A percentile compares a stretch with the other conserved stretches of the same genome.
Conservation (phyloP, 2,797 vertebrate genomes). For the Falco columbarius region DNA sequence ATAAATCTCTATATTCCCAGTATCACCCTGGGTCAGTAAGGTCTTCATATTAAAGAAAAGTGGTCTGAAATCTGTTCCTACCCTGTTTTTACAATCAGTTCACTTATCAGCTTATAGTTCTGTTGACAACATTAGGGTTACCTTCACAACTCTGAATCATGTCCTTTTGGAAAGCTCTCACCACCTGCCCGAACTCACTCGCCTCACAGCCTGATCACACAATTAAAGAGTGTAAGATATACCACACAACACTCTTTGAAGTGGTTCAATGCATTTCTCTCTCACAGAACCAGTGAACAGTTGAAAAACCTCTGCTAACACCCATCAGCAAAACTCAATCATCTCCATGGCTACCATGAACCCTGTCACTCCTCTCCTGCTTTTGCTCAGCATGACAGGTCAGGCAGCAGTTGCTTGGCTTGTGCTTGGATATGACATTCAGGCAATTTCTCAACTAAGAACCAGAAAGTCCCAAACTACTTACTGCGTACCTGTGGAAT, state of each 20-base stretch:
- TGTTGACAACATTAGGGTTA: accelerated
- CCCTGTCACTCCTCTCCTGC: background rate
- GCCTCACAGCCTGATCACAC: background rate
- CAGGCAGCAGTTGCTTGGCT: background rate
- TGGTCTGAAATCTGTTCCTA: background rate
- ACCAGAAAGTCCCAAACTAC: background rate
- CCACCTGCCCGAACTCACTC: background rate
- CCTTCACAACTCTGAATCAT: background rate
- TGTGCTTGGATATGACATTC: background rate
- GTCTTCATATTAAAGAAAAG: background rate
- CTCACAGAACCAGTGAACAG: background rate
- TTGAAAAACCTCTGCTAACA: background rate
- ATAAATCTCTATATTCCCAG: background rate
- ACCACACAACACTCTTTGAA: background rate
- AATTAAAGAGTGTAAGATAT: background rate
- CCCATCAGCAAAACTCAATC: background rate
- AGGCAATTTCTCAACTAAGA: background rate
- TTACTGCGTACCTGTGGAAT: background rate
- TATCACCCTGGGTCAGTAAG: background rate
- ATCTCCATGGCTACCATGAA: background rate
- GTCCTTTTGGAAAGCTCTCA: background rate
- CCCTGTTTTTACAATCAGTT: background rate
- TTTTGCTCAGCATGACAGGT: background rate
- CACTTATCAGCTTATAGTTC: background rate
- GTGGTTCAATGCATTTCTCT: background rate